Percentiles rank a stretch among this genome's conserved stretches.
Evolutionary conservation across 2,888 invertebrate species (phyloP).

Genomic region (Diadromus collaris): DNA sequence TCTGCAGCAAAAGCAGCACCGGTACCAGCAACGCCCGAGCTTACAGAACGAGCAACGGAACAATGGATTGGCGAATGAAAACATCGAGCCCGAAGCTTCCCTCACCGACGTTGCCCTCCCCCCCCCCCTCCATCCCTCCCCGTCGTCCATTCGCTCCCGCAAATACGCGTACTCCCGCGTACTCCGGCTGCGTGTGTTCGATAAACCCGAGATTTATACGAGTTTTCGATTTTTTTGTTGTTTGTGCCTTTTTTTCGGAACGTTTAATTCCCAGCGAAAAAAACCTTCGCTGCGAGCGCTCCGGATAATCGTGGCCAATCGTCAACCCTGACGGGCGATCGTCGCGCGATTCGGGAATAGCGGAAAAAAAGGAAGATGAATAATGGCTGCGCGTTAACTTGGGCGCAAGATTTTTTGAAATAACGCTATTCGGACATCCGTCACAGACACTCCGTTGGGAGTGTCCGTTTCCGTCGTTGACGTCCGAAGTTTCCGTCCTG

Average conservation of each 20-base stretch:
- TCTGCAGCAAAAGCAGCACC: conserved; percentile 59
- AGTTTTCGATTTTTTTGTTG: conserved; percentile 21
- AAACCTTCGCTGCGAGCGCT: background rate
- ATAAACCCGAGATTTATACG: conserved; percentile 31
- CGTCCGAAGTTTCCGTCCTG: background rate
- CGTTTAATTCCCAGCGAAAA: conserved; percentile 15
- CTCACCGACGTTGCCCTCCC: conserved; percentile 30
- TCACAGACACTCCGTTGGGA: background rate
- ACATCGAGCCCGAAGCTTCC: conserved; percentile 61
- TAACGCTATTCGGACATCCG: background rate
- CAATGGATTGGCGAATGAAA: conserved; percentile 70
- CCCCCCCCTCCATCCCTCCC: background rate
- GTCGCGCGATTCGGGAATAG: background rate
- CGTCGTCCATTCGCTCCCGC: conserved; percentile 9
- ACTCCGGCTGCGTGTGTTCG: conserved; percentile 21
- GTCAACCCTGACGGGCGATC: conserved; percentile 12
- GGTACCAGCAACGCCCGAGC: conserved; percentile 48
- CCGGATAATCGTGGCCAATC: conserved; percentile 34
- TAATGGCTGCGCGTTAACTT: background rate
- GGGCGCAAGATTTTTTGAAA: background rate
- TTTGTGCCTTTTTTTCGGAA: background rate
- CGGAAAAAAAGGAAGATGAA: background rate
- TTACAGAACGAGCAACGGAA: conserved; percentile 64
- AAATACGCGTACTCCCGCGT: conserved; percentile 22
- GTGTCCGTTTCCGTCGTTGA: background rate